These are phyloP conservation scores for Neosalanx taihuensis DNA, from an alignment of 2,797 vertebrate species.

Conservation along the genomic window DNA sequence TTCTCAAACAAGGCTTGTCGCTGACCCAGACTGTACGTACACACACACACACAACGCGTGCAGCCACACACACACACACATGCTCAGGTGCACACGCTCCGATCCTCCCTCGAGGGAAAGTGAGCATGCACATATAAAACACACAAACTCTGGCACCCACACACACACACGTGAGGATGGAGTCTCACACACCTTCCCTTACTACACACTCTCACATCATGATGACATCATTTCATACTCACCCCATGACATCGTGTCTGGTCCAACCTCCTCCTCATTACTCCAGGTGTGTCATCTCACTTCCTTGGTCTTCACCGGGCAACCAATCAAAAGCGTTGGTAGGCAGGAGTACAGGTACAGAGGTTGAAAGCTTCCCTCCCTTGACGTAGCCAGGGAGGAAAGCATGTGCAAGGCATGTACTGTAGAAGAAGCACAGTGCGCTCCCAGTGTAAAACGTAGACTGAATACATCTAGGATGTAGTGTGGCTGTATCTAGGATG, in stretches of 20 bases:
- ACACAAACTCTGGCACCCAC: background rate
- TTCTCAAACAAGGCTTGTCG: slow-evolving; percentile 85
- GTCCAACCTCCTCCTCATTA: slow-evolving; percentile 21
- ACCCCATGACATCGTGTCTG: slow-evolving; percentile 31
- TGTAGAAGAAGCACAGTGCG: no score
- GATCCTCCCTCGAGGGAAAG: background rate
- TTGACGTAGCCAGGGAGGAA: no score
- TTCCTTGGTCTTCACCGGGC: slow-evolving; percentile 16
- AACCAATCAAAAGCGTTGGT: slow-evolving; percentile 27
- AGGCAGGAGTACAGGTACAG: background rate
- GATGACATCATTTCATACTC: slow-evolving; percentile 26
- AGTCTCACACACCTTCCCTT: background rate
- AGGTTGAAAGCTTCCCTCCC: no score
- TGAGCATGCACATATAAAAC: background rate
- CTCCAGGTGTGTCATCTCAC: slow-evolving; percentile 26
- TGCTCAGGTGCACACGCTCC: background rate
- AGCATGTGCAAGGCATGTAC: no score
- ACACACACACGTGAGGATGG: background rate
- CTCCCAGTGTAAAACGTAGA: no score
- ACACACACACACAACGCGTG: background rate
- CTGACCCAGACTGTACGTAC: slow-evolving; percentile 74
- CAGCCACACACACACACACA: background rate
- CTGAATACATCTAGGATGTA: no score
- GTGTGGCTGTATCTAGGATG: no score
- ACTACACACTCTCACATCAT: background rate